Evolutionary conservation across 2,113 vertebrate genomes (phyloP).

Genomic region (Cyprinodon variegatus): DNA sequence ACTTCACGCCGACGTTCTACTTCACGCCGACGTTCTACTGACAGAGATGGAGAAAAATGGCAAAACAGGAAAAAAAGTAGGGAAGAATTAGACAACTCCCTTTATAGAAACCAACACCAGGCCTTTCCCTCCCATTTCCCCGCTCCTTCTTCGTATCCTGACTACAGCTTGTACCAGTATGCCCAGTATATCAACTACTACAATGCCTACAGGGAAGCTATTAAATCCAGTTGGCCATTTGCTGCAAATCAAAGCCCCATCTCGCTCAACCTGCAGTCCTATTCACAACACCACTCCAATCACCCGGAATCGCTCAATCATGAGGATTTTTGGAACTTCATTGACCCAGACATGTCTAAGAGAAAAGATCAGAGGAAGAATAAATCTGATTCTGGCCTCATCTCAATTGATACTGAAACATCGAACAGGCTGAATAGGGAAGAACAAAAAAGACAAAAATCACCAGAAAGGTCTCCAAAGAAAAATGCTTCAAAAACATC

Average conservation of each 20-base stretch:
- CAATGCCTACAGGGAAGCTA: background rate
- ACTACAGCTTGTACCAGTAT: constrained; percentile 18
- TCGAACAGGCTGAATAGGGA: too few relatives aligned
- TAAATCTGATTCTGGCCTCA: background rate
- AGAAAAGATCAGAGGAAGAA: constrained; percentile 42
- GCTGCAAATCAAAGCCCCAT: background rate
- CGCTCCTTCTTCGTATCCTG: background rate
- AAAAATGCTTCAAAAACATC: too few relatives aligned
- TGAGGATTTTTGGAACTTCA: rapidly evolving
- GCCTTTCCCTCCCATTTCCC: background rate
- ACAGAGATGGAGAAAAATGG: background rate
- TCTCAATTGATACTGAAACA: background rate
- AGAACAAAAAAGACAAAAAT: too few relatives aligned
- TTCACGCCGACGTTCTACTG: background rate
- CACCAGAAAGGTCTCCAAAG: too few relatives aligned
- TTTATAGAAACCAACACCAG: background rate
- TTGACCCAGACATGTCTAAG: constrained; percentile 42
- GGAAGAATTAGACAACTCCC: background rate
- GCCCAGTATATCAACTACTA: background rate
- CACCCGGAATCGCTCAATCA: rapidly evolving
- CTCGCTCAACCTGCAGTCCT: background rate
- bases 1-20: background rate
- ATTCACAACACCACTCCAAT: background rate
- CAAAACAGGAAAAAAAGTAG: background rate
- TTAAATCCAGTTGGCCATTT: background rate